A percentile compares a stretch with the other conserved stretches of the same genome.
Conservation (phyloP, 2,113 vertebrate genomes). For the Eonycteris spelaea region DNA sequence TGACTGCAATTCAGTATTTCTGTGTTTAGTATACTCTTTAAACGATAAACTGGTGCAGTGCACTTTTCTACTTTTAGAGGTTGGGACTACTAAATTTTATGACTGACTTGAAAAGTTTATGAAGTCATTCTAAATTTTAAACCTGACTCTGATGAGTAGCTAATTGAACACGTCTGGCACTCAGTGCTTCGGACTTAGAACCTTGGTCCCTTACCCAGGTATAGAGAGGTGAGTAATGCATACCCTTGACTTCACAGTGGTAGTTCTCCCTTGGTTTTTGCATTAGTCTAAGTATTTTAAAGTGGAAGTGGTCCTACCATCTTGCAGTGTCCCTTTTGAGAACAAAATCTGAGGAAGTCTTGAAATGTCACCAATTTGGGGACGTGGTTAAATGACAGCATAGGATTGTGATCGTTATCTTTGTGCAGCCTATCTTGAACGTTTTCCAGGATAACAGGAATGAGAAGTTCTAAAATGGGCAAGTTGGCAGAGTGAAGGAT, state of each 20-base stretch:
- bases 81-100: not conserved
- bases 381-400: not conserved
- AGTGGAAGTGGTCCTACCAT: not conserved
- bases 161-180: not conserved
- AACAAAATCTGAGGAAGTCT: not conserved
- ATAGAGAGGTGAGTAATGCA: not conserved
- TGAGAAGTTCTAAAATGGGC: not conserved
- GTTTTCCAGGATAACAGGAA: not conserved
- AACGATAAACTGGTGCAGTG: not conserved
- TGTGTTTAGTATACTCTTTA: not conserved
- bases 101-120: not conserved
- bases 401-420: not conserved
- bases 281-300: not conserved
- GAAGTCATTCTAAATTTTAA: not conserved
- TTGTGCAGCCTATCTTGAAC: not conserved
- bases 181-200: not conserved
- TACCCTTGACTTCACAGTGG: not conserved
- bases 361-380: not conserved
- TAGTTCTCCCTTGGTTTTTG: not conserved
- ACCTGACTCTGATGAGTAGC: not conserved
- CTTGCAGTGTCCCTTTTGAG: not conserved
- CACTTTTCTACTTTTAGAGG: not conserved
- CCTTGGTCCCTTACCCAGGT: not conserved
- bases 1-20: rapidly evolving
- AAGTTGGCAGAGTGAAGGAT: not conserved